phyloP scores from a whole-genome alignment of 2,888 invertebrate genomes.

The Melinaea marsaeus region DNA sequence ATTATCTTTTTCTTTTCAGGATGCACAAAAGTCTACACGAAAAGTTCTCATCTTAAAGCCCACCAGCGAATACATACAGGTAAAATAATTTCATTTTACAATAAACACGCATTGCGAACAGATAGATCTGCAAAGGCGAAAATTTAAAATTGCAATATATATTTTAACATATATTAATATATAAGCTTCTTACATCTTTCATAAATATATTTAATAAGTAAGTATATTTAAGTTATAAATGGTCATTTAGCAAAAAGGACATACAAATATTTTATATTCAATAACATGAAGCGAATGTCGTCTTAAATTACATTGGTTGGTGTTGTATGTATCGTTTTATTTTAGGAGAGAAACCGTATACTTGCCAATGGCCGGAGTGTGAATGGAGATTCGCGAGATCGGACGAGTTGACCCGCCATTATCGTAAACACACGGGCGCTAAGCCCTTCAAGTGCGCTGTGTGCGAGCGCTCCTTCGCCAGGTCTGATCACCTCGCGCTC shows the following conservation, averaged over 20 bases:
- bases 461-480: slow-evolving; percentile 95
- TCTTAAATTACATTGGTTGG: background rate
- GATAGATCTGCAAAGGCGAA: slow-evolving; percentile 21
- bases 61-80: slow-evolving; percentile 99
- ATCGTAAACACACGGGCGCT: slow-evolving; percentile 97
- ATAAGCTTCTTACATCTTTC: too few species aligned
- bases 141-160: background rate
- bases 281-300: slow-evolving; percentile 16
- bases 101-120: slow-evolving; percentile 25
- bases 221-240: background rate
- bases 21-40: slow-evolving; percentile 97
- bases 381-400: slow-evolving; percentile 98
- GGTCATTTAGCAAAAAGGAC: background rate
- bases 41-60: slow-evolving; percentile 98
- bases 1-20: slow-evolving; percentile 78
- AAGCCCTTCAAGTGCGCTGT: slow-evolving; percentile 98
- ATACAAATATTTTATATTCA: background rate
- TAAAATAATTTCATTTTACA: slow-evolving; percentile 61
- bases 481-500: slow-evolving; percentile 96
- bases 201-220: background rate
- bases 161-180: too few species aligned
- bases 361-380: slow-evolving; percentile 98
- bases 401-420: slow-evolving; percentile 97
- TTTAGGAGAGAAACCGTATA: slow-evolving; percentile 97
- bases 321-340: slow-evolving; percentile 32